Evolutionary conservation across 1,140 invertebrate species (phyloP).

Genomic region (Muscidifurax raptorellus): DNA sequence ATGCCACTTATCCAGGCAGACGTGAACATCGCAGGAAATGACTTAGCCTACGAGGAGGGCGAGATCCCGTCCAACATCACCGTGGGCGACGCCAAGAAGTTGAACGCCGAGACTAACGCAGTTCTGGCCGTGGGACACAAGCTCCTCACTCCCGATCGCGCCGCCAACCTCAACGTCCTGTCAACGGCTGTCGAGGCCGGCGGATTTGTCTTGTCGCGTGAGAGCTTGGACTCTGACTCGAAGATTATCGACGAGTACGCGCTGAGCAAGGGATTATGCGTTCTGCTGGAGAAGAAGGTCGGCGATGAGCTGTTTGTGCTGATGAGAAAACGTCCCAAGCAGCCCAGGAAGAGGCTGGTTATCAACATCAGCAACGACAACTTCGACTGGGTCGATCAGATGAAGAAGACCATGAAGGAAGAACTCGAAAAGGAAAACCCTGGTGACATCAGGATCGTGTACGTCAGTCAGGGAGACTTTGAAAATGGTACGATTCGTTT

Average conservation of each 20-base stretch:
- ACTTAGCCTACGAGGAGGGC: slow-evolving; percentile 70
- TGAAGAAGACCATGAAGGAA: slow-evolving; percentile 76
- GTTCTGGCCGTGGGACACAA: slow-evolving; percentile 75
- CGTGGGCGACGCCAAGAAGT: slow-evolving; percentile 80
- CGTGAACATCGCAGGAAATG: slow-evolving; percentile 69
- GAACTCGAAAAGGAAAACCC: slow-evolving; percentile 63
- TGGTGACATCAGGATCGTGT: slow-evolving; percentile 68
- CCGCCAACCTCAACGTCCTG: slow-evolving; percentile 59
- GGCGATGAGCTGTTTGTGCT: slow-evolving; percentile 64
- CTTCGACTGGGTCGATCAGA: slow-evolving; percentile 75
- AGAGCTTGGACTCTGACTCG: slow-evolving; percentile 65
- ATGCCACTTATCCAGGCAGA: slow-evolving; percentile 80
- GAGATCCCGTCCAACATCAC: slow-evolving; percentile 75
- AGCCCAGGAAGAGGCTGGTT: slow-evolving; percentile 51
- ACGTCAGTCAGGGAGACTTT: slow-evolving; percentile 79
- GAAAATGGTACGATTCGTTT: slow-evolving; percentile 76
- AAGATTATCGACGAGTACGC: background rate
- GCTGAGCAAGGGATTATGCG: slow-evolving; percentile 57
- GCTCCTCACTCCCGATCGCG: slow-evolving; percentile 58
- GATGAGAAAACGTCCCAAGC: slow-evolving; percentile 65
- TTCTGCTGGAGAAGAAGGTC: slow-evolving; percentile 65
- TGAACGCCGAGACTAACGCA: slow-evolving; percentile 75
- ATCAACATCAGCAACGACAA: slow-evolving; percentile 67
- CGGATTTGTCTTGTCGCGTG: slow-evolving; percentile 75
- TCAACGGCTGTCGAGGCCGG: slow-evolving; percentile 64